phyloP scores from a whole-genome alignment of 2,113 vertebrate genomes.

The Pithys albifrons region DNA sequence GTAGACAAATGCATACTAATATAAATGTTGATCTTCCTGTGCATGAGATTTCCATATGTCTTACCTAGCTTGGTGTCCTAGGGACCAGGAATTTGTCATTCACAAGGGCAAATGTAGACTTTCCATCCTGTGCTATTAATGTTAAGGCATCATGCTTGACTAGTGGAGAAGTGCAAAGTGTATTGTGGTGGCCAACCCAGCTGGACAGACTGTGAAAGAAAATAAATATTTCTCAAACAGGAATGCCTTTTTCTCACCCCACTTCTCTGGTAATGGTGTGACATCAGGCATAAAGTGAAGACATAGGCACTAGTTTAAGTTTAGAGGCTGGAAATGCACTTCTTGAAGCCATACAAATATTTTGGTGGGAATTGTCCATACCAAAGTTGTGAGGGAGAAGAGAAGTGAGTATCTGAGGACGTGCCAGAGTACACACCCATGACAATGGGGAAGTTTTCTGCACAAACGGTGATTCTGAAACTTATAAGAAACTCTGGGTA shows the following conservation, averaged over 20 bases:
- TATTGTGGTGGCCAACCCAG: background rate
- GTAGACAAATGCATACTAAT: background rate
- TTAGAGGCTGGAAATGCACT: background rate
- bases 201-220: background rate
- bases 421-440: background rate
- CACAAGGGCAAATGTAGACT: constrained; percentile 22
- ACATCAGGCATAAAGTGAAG: background rate
- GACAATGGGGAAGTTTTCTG: background rate
- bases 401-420: background rate
- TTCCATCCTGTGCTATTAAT: constrained; percentile 15
- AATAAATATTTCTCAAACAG: constrained; percentile 3
- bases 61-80: constrained; percentile 3
- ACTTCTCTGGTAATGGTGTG: background rate
- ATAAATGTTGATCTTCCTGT: constrained; percentile 23
- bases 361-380: background rate
- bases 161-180: constrained; percentile 7
- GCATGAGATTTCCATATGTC: background rate
- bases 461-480: constrained; percentile 7
- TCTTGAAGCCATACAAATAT: background rate
- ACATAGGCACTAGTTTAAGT: background rate
- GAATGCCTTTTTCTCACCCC: background rate
- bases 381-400: background rate
- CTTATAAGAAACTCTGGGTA: background rate
- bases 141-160: constrained; percentile 30
- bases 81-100: constrained; percentile 26